Conservation (phyloP, 2,797 vertebrate species). For the Distichodus sexfasciatus region DNA sequence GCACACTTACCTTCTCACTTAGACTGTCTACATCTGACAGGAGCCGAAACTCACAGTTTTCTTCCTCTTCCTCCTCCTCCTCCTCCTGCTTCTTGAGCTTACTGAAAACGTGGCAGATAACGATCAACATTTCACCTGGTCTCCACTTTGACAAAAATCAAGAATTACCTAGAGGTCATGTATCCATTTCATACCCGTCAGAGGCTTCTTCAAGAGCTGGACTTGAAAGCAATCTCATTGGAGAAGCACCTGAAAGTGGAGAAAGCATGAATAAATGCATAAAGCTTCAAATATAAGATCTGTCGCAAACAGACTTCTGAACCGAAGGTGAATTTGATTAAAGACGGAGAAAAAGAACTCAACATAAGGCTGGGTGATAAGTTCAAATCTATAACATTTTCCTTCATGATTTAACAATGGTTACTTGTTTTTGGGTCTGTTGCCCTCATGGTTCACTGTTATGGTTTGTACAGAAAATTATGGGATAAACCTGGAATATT, state of each 20-base stretch:
- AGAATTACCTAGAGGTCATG: background rate
- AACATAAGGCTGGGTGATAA: too few relatives aligned
- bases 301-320: too few relatives aligned
- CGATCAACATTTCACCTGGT: background rate
- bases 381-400: too few relatives aligned
- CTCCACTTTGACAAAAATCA: background rate
- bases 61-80: constrained; percentile 75
- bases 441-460: too few relatives aligned
- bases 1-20: constrained; percentile 78
- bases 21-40: constrained; percentile 81
- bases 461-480: too few relatives aligned
- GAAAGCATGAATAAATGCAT: background rate
- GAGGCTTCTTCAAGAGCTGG: constrained; percentile 41
- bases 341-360: too few relatives aligned
- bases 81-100: constrained; percentile 56
- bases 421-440: too few relatives aligned
- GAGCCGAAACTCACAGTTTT: constrained; percentile 85
- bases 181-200: constrained; percentile 54
- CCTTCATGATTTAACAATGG: too few relatives aligned
- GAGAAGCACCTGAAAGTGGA: constrained; percentile 33
- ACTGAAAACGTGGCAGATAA: background rate
- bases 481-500: too few relatives aligned
- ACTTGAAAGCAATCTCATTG: constrained; percentile 42
- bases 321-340: too few relatives aligned
- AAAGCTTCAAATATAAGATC: background rate